Evolutionary conservation across 37 sponge, comb jelly and placozoan genomes (phyloP), one percentile per base, ranked within the genome.

Genomic region (Hexactinellida sp.): DNA sequence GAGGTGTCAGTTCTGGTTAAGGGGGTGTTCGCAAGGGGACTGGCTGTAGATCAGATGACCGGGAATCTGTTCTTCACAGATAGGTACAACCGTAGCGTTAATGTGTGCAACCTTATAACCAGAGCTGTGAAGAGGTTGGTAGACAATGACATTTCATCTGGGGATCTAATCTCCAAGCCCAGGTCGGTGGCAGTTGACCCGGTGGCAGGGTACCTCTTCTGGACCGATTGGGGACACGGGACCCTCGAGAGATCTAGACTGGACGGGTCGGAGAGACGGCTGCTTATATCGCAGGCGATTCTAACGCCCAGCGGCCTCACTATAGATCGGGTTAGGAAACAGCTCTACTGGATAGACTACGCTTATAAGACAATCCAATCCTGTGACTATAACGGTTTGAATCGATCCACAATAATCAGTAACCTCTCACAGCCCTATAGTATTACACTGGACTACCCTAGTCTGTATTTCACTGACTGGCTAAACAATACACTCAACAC

Each of bases 391-490:
- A n/a, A 63, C 5, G 76, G 76, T 7, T 25, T 63, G 32, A 23
- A 63, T n/a, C 25, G 76, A 63, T 7, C 5, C 34, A 63, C 76
- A 63, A 63, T 63, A 25, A n/a, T n/a, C 30, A 63, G 30, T 3
- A n/a, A 63, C 34, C 76, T 63, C 76, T 63, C 76, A 63, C 76
- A 63, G 76, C 76, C 76, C 30, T 63, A 63, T 23, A 63, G 76
- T n/a, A 63, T 63, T 3, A 63, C 76, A 7, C 76, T 63, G 34
- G 13, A n/a, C 13, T 63, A 63, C 34, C 76, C 76, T 25, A 23
- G 13, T 3, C 13, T 63, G 34, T 63, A 63, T 28, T 63, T 63
- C 34, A 63, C 76, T 21, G 76, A 63, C 76, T 63, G 76, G 76
- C 3, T 7, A 10, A 28, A 63, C 25, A 63, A 63, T n/a, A 63